phyloP scores from a whole-genome alignment of 2,113 vertebrate genomes.

The Butorides virescens region DNA sequence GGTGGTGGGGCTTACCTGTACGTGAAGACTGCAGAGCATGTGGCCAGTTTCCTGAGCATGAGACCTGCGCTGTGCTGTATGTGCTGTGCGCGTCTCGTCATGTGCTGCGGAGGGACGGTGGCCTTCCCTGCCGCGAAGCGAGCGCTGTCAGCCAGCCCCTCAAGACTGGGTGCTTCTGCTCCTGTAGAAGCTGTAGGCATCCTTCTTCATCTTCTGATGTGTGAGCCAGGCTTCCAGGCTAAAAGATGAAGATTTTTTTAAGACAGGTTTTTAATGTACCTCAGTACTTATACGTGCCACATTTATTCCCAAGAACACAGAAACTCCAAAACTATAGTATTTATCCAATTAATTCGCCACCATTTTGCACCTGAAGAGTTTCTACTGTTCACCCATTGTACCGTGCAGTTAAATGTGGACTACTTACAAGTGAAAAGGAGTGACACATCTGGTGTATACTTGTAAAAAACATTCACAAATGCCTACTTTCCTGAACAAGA shows the following conservation, averaged over 20 bases:
- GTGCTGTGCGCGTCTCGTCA: background rate
- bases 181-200: background rate
- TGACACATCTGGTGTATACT: background rate
- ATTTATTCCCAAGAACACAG: background rate
- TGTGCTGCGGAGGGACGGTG: fast-evolving
- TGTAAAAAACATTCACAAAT: background rate
- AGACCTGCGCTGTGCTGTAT: background rate
- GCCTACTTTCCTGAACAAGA: background rate
- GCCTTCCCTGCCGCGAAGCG: background rate
- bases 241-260: background rate
- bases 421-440: background rate
- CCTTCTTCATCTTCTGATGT: background rate
- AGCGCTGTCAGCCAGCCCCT: background rate
- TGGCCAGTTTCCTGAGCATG: background rate
- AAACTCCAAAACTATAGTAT: background rate
- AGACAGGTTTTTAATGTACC: background rate
- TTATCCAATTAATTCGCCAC: background rate
- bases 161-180: background rate
- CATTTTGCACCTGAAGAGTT: background rate
- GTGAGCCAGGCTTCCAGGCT: background rate
- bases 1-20: background rate
- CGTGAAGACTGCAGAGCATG: background rate
- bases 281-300: background rate
- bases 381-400: background rate
- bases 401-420: background rate